Conservation (phyloP, 2,888 invertebrate genomes). For the Andrena camellia region DNA sequence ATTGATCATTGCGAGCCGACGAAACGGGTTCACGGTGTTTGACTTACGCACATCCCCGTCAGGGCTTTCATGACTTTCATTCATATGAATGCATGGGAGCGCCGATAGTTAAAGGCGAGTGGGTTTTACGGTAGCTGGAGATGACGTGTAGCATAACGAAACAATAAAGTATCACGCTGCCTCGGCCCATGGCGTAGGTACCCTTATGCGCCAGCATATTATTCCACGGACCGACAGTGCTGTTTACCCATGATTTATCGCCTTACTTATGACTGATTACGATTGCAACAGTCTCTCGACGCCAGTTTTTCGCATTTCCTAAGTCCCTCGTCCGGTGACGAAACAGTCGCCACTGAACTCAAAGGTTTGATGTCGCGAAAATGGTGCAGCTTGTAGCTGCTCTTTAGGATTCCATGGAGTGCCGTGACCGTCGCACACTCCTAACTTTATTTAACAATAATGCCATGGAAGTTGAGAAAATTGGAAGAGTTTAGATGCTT, state of each 20-base stretch:
- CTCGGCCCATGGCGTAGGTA: conserved; percentile 22
- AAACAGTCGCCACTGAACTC: conserved; percentile 7
- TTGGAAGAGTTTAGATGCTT: too few species aligned
- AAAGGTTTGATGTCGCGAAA: background rate
- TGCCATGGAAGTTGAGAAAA: too few species aligned
- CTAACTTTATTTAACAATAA: too few species aligned
- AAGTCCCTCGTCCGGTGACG: conserved; percentile 5
- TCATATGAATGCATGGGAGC: conserved; percentile 60
- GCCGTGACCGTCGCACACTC: too few species aligned
- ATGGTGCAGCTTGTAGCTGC: too few species aligned
- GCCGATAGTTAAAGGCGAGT: conserved; percentile 62
- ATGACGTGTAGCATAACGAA: conserved; percentile 61
- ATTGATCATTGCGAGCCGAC: conserved; percentile 24
- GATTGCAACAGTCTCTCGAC: conserved; percentile 39
- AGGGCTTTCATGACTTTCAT: conserved; percentile 65
- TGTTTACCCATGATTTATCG: conserved; percentile 54
- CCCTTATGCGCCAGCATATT: conserved; percentile 37
- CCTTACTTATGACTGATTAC: conserved; percentile 40
- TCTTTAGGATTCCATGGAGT: too few species aligned
- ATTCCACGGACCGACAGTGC: conserved; percentile 30
- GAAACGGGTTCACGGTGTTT: conserved; percentile 35
- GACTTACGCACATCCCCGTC: conserved; percentile 65
- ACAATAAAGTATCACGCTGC: conserved; percentile 60
- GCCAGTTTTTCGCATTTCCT: background rate
- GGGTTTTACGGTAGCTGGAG: conserved; percentile 65